Base-by-base conservation (phyloP, 2,113 vertebrate genomes). In the Heterochromis multidens region DNA sequence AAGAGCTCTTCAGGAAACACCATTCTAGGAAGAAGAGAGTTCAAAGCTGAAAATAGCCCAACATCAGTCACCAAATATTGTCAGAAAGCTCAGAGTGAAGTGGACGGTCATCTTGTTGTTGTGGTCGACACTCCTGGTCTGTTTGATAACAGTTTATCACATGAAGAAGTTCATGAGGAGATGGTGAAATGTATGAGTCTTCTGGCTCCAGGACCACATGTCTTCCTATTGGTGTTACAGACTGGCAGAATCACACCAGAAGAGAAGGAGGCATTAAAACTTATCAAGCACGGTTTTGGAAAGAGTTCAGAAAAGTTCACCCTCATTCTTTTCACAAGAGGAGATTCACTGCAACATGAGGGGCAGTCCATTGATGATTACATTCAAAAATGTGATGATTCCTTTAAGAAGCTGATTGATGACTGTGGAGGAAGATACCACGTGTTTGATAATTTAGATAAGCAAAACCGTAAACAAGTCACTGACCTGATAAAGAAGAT, bases 21-120 rank as follows among this genome's bases (percentile, higher is more conserved):
- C 25, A 60, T 29, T 59, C 58, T 59, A 59, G 58, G 58, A 59
- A 0, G 0, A 17, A 8, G 0, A 29, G 0, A 0, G 14, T 60
- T 60, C 6, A 60, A 60, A 60, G 58, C 58, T 60, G 1, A 59
- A 0, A 29, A 60, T 60, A 1, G 0, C 27, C 59, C 27, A 7
- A 29, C 0, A 29, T 60, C 58, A 1, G 59, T 61, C 59, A 61
- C 59, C 59, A 31, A 61, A 61, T 2, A 0, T 0, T 61, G 59
- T 61, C 4, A 61, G 59, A 61, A 61, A 61, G 59, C 0, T 10
- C 0, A 0, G 0, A 8, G 16, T 31, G 27, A 60, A 0, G 58
- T 60, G 0, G 0, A 31, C 7, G 27, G 59, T 9, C 58, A 14
- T 5, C 25, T 4, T 60, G 25, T 60, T 60, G 0, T 17, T 17